Conservation (phyloP, 2,797 vertebrate genomes). For the Threskiornis aethiopicus region DNA sequence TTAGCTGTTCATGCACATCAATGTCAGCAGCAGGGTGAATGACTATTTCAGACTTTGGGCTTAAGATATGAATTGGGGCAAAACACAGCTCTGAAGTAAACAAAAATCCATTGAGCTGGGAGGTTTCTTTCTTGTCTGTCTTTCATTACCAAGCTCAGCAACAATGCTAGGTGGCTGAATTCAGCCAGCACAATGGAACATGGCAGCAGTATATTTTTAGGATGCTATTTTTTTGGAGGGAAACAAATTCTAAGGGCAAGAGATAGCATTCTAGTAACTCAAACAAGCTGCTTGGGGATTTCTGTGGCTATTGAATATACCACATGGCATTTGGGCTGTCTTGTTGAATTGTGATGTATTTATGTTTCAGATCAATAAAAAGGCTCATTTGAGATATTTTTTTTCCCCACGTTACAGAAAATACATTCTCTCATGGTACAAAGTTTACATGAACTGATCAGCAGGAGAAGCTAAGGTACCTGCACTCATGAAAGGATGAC, state of each 20-base stretch:
- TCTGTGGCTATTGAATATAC: not conserved
- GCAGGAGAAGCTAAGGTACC: not conserved
- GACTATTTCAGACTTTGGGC: not conserved
- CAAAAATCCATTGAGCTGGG: not conserved
- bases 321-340: not conserved
- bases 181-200: not conserved
- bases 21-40: not conserved
- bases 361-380: constrained; percentile 31
- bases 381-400: not conserved
- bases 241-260: not conserved
- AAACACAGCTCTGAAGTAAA: not conserved
- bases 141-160: not conserved
- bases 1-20: not conserved
- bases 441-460: not conserved
- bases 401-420: not conserved
- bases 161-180: not conserved
- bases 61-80: not conserved
- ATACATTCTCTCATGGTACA: not conserved
- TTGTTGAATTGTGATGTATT: not conserved
- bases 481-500: not conserved
- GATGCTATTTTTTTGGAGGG: not conserved
- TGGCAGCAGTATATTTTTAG: not conserved
- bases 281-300: not conserved
- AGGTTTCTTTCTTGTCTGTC: not conserved
- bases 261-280: not conserved